Base-by-base conservation (phyloP, 2,113 vertebrate genomes). In the Coptodon rendalli region DNA sequence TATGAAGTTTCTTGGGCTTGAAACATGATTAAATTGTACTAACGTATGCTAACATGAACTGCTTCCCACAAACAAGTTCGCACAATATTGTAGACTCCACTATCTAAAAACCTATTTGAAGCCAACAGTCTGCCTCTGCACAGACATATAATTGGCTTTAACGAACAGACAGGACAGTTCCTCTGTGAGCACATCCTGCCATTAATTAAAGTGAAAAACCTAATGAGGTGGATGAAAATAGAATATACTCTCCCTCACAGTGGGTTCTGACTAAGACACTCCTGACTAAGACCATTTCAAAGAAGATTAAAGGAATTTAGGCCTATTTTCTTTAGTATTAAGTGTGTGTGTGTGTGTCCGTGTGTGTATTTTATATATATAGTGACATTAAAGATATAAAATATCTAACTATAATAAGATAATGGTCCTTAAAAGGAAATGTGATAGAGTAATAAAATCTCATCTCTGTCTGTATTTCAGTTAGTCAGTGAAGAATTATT, bases 191-290 rank as follows among this genome's bases (percentile, higher is more conserved):
- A 91, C 92, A 92, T 94, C 91, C 95, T 91, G 91, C 87, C 92
- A 92, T 94, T 95, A 95, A 95, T 94, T 94, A 95, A 94, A 92
- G 93, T 84, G 90, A 93, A 92, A 89, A 91, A 90, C 84, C 53
- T 95, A 93, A 94, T 94, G 93, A 94, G 91, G 91, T 27, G 36
- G 93, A 92, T 93, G 86, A 90, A 94, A 95, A 95, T 93, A 94
- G 95, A 90, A 94, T 84, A 84, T 79, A 90, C 63, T 88, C 89
- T 91, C 80, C 82, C 76, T 89, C 85, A 80, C 68, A 57, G 56
- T 52, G 79, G 87, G 82, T 84, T 87, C 61, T 68, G 61, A 88
- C 76, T 82, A 22, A 94, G 88, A 86, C 27, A 38, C 59, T 79
- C 9, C 38, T 78, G 90, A 88, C 73, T 34, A 89, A 57, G 63